Conservation (phyloP, 2,113 vertebrate genomes). For the Bagarius yarrelli region DNA sequence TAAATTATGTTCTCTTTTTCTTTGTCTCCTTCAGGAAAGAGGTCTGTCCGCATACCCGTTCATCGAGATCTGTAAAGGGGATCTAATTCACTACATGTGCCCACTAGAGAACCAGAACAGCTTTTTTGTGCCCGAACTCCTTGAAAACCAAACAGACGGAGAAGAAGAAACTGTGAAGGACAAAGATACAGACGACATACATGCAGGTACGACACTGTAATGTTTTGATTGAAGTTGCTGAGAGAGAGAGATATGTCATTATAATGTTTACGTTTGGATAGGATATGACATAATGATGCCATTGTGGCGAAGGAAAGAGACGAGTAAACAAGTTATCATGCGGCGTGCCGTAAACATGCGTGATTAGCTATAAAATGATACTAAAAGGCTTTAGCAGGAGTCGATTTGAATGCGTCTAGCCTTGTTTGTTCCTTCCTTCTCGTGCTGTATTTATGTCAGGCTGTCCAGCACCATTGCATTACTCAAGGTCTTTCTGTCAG, state of each 20-base stretch:
- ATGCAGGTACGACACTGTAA: slow-evolving; percentile 31
- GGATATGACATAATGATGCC: slow-evolving; percentile 21
- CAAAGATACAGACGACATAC: slow-evolving; percentile 78
- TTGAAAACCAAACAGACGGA: slow-evolving; percentile 75
- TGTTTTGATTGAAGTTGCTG: neutral
- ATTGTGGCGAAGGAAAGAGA: slow-evolving; percentile 1
- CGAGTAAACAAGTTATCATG: neutral
- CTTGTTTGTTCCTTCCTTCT: neutral
- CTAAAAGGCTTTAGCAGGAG: slow-evolving; percentile 1
- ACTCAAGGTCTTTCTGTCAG: slow-evolving; percentile 16
- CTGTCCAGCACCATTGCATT: neutral
- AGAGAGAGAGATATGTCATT: neutral
- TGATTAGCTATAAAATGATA: neutral
- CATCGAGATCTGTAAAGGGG: slow-evolving; percentile 84
- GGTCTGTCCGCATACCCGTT: slow-evolving; percentile 87
- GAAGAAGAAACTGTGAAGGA: slow-evolving; percentile 77
- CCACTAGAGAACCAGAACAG: slow-evolving; percentile 88
- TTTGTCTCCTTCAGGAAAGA: slow-evolving; percentile 76
- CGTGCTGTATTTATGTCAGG: neutral
- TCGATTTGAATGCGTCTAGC: neutral
- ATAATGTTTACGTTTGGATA: neutral
- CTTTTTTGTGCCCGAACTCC: slow-evolving; percentile 92
- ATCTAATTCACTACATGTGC: slow-evolving; percentile 87
- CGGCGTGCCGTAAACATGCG: neutral
- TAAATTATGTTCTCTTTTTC: neutral